Base-by-base conservation (phyloP, 64 coral and sea anemone species). In the Pocillopora damicornis region DNA sequence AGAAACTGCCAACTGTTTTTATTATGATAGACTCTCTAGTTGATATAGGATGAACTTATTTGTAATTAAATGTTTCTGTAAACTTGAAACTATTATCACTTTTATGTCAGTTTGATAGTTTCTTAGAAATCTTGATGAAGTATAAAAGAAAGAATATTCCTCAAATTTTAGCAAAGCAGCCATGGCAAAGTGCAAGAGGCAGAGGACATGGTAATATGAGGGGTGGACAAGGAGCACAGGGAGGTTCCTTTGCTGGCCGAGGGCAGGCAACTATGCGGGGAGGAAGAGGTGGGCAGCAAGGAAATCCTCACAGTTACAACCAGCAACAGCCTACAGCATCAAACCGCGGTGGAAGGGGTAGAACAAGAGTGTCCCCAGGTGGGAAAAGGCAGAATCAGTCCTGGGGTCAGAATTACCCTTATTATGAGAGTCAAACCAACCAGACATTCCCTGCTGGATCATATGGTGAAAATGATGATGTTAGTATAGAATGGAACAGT, bases 271-370 rank as follows among this genome's bases (percentile, higher is more conserved):
- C 63, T 35, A 76, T 74, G 58, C 69, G 80, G 45, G 80, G 89
- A 12, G 80, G 89, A 12, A 26, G 69, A 35, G 76, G 75, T 18
- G 87, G 79, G 35, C 92, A 94, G 81, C 83, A 63, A 36, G 37
- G 6, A 18, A 42, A 35, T 18, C 61, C 61, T 36, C 45, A 22
- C 18, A 83, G 38, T 38, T 11, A 83, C 17, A 34, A 83, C 15
- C 80, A 83, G 18, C 80, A 83, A 36, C 22, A 51, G 42, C 42
- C 42, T 51, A 51, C 36, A 66, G 80, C 13, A 34, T 83, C 74
- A 56, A 37, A 59, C 34, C 81, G 81, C 35, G 87, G 92, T 63
- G 75, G 87, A 4, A 76, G 87, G 37, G 92, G 92, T 12, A 82
- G 88, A 37, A 80, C 75, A 16, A 82, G 85, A 91, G 88, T 79